phyloP scores from a whole-genome alignment of 2,888 invertebrate species.

The Lycia hirtaria region DNA sequence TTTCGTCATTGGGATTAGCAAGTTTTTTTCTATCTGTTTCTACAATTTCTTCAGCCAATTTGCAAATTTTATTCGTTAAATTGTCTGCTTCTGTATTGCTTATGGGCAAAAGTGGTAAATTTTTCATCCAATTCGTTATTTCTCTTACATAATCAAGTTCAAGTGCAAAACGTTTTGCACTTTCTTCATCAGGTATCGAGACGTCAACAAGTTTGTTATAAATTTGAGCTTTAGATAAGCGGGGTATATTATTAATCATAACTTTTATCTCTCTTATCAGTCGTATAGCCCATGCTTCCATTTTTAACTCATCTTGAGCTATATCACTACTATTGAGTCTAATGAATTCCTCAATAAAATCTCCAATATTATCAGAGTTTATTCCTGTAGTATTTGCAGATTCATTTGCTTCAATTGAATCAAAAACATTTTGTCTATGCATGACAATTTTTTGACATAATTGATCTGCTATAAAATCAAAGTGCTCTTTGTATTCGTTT shows the following conservation, averaged over 20 bases:
- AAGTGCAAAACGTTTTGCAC: constrained; percentile 48
- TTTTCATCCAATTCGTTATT: constrained; percentile 66
- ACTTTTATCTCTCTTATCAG: constrained; percentile 58
- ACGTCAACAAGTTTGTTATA: constrained; percentile 49
- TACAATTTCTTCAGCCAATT: constrained; percentile 58
- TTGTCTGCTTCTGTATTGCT: constrained; percentile 42
- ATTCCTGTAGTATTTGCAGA: constrained; percentile 36
- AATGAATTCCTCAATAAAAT: constrained; percentile 62
- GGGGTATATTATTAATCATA: constrained; percentile 45
- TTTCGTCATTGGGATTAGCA: constrained; percentile 36
- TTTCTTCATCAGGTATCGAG: constrained; percentile 49
- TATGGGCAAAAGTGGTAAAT: constrained; percentile 56
- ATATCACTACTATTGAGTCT: constrained; percentile 54
- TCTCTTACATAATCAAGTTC: constrained; percentile 61
- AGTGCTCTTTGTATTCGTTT: constrained; percentile 37
- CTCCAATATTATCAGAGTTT: constrained; percentile 51
- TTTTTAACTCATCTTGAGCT: constrained; percentile 57
- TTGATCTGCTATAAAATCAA: constrained; percentile 48
- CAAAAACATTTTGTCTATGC: constrained; percentile 23
- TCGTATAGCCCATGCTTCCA: constrained; percentile 60
- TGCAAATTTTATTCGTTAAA: constrained; percentile 51
- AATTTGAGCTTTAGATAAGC: constrained; percentile 49
- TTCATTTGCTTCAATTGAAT: constrained; percentile 15
- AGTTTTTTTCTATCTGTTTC: constrained; percentile 43
- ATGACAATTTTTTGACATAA: constrained; percentile 45